A percentile compares a stretch with the other conserved stretches of the same genome.
Evolutionary conservation across 2,888 invertebrate species (phyloP).

Genomic region (Heliconius ismenius): DNA sequence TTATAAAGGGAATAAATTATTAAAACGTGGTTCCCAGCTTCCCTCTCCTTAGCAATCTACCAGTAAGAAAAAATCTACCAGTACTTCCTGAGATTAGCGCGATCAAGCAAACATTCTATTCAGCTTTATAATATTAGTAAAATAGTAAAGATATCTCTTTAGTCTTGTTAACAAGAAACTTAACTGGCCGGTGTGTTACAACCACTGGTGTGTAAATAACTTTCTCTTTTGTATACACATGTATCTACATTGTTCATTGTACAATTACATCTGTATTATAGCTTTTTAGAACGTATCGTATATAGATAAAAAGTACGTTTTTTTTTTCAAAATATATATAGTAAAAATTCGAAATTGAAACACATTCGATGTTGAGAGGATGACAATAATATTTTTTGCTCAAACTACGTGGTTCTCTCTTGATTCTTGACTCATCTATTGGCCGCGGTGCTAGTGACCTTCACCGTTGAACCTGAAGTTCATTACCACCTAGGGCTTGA

Average conservation of each 20-base stretch:
- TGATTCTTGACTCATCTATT: neutral
- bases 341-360: neutral
- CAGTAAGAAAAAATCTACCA: neutral
- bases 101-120: neutral
- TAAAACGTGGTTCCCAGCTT: too few species aligned
- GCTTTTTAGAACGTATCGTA: neutral
- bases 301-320: too few species aligned
- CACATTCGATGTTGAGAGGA: neutral
- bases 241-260: neutral
- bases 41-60: too few species aligned
- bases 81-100: neutral
- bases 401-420: neutral
- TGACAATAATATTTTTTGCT: neutral
- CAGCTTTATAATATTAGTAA: neutral
- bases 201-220: neutral
- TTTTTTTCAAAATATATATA: too few species aligned
- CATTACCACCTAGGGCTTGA: neutral
- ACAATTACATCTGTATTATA: neutral
- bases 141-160: neutral
- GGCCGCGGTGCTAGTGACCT: neutral
- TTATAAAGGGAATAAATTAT: too few species aligned
- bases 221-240: neutral
- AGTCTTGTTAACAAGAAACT: neutral
- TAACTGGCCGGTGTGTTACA: neutral
- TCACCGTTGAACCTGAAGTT: neutral